Percentiles rank a stretch among this genome's conserved stretches.
These are phyloP conservation scores for Manis pentadactyla DNA, from an alignment of 2,797 vertebrate species.

Conservation along the genomic window DNA sequence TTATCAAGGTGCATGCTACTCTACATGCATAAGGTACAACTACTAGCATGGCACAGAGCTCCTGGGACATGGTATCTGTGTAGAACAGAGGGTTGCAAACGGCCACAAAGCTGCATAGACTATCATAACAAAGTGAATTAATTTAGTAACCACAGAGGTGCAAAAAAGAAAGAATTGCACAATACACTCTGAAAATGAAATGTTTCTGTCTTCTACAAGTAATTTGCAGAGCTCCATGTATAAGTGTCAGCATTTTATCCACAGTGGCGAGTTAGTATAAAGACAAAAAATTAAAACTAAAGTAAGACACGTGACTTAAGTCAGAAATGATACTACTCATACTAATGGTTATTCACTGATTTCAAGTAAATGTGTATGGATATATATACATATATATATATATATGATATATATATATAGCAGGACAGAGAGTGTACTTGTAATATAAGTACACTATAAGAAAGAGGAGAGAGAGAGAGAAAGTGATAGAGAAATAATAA, in stretches of 20 bases:
- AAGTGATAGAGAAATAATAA: background rate
- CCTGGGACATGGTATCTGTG: background rate
- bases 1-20: background rate
- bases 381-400: background rate
- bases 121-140: slow-evolving; percentile 54
- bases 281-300: background rate
- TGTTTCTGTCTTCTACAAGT: background rate
- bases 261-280: background rate
- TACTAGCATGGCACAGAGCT: background rate
- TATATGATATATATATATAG: background rate
- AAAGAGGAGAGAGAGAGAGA: background rate
- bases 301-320: too few relatives aligned
- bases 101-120: slow-evolving; percentile 65
- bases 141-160: slow-evolving; percentile 56
- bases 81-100: slow-evolving; percentile 46
- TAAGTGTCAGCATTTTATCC: background rate
- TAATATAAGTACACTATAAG: background rate
- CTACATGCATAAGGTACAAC: background rate
- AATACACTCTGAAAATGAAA: background rate
- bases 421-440: background rate
- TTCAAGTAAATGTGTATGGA: too few relatives aligned
- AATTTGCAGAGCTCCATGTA: background rate
- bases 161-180: background rate
- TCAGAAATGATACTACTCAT: background rate
- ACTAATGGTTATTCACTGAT: background rate